These are phyloP conservation scores for Limnephilus lunatus DNA, from an alignment of 2,888 invertebrate genomes.

Conservation along the genomic window DNA sequence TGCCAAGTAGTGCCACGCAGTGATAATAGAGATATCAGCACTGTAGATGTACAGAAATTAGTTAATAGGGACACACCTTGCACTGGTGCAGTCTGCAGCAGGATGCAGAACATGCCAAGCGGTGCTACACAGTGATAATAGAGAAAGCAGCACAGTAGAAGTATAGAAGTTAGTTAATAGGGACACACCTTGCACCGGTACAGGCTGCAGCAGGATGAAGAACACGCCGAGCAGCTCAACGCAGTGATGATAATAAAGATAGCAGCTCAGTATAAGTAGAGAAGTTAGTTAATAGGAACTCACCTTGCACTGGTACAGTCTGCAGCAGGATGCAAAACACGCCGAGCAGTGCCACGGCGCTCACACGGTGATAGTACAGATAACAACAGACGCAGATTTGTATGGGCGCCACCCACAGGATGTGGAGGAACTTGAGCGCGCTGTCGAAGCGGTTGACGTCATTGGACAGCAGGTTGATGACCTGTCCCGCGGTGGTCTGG, in stretches of 20 bases:
- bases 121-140: too few relatives aligned
- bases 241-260: too few relatives aligned
- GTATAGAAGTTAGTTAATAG: neutral
- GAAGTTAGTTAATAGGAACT: constrained; percentile 32
- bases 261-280: neutral
- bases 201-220: constrained; percentile 73
- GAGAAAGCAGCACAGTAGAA: neutral
- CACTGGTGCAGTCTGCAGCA: too few relatives aligned
- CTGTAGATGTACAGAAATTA: too few relatives aligned
- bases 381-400: constrained; percentile 73
- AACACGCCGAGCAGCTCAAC: too few relatives aligned
- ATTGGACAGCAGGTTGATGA: constrained; percentile 79
- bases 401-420: constrained; percentile 77
- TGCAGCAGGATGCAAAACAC: constrained; percentile 73
- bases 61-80: too few relatives aligned
- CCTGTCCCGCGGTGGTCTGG: constrained; percentile 80
- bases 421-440: constrained; percentile 76
- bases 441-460: constrained; percentile 79
- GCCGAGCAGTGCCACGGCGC: constrained; percentile 73
- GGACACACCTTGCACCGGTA: constrained; percentile 77
- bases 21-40: too few relatives aligned
- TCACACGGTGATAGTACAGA: constrained; percentile 72
- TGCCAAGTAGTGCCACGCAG: too few relatives aligned
- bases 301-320: constrained; percentile 78
- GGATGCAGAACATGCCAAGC: too few relatives aligned